Evolutionary conservation across 2,888 invertebrate genomes (phyloP).

Genomic region (Trichopria drosophilae): DNA sequence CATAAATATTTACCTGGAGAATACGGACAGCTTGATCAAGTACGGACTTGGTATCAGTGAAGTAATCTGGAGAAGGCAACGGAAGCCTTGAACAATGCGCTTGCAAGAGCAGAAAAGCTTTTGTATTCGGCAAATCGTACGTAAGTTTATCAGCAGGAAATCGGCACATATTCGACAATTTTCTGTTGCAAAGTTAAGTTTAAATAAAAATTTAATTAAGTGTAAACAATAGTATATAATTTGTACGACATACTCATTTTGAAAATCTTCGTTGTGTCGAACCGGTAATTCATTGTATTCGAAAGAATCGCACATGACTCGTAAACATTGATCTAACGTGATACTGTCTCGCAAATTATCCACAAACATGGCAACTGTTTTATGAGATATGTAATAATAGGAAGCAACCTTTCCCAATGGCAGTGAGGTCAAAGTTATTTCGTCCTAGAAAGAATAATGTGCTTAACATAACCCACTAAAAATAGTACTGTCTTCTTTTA

Average conservation of each 20-base stretch:
- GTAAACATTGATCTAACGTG: constrained; percentile 72
- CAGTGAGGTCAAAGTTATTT: too few relatives aligned
- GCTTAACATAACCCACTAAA: too few relatives aligned
- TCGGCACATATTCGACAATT: constrained; percentile 77
- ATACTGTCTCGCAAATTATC: constrained; percentile 68
- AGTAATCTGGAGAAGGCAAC: constrained; percentile 90
- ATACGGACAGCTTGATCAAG: constrained; percentile 95
- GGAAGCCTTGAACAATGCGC: constrained; percentile 85
- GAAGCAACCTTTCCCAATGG: constrained; percentile 91
- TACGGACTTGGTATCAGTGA: constrained; percentile 94
- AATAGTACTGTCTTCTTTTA: too few relatives aligned
- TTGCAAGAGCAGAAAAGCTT: constrained; percentile 90
- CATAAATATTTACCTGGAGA: constrained; percentile 70
- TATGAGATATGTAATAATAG: constrained; percentile 93
- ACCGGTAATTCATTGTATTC: constrained; percentile 95
- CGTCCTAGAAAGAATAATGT: too few relatives aligned
- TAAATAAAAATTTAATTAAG: constrained; percentile 10
- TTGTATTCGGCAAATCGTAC: constrained; percentile 90
- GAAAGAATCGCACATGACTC: constrained; percentile 79
- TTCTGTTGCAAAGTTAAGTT: constrained; percentile 67
- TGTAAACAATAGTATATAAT: constrained; percentile 9
- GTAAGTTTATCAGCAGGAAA: constrained; percentile 72
- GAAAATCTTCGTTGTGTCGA: constrained; percentile 93
- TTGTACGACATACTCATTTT: constrained; percentile 73
- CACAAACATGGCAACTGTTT: constrained; percentile 84